These are phyloP conservation scores for Oreochromis grahami DNA, from an alignment of 2,797 vertebrate species.

Conservation along the genomic window DNA sequence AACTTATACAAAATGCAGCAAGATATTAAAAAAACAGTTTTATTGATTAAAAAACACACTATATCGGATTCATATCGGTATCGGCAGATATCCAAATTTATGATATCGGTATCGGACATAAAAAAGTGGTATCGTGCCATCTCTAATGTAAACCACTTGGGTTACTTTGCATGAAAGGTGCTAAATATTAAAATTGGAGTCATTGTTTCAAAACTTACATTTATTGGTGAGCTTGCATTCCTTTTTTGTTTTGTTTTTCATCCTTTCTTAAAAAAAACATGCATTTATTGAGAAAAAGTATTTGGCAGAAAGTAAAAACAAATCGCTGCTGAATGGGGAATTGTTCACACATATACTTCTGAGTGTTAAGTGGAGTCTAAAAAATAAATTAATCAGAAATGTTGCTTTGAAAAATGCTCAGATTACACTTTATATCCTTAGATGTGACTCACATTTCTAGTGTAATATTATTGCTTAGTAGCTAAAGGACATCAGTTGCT, in stretches of 20 bases:
- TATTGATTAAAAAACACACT: too few species aligned
- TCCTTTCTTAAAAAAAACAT: background rate
- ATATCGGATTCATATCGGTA: too few species aligned
- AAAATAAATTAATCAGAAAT: background rate
- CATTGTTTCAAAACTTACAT: background rate
- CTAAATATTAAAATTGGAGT: background rate
- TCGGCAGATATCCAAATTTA: too few species aligned
- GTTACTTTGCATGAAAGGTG: background rate
- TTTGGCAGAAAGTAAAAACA: background rate
- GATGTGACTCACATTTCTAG: rapidly evolving
- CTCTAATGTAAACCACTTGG: background rate
- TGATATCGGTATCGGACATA: too few species aligned
- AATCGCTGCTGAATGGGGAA: background rate
- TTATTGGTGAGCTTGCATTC: too few species aligned
- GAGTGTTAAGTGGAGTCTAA: background rate
- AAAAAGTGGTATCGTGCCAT: too few species aligned
- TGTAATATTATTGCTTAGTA: background rate
- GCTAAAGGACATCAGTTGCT: background rate
- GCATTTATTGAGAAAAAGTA: background rate
- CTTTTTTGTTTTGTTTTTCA: background rate
- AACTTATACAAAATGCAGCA: too few species aligned
- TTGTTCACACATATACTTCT: rapidly evolving
- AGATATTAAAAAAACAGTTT: too few species aligned
- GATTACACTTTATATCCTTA: rapidly evolving
- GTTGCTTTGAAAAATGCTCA: background rate